phyloP scores from a whole-genome alignment of 2,113 vertebrate genomes.

The Otis tarda region DNA sequence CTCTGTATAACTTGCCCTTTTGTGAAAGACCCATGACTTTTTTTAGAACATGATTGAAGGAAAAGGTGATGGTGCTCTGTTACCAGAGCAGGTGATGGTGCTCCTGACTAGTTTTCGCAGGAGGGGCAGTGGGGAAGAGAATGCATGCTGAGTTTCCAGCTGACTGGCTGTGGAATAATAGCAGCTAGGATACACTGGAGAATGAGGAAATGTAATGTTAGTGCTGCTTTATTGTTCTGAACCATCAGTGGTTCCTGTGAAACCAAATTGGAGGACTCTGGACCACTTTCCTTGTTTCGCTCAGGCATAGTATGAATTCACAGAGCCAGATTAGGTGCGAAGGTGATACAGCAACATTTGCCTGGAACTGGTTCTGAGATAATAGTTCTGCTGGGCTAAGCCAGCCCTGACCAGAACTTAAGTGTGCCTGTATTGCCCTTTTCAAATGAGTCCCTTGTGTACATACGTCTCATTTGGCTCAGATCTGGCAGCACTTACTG shows the following conservation, averaged over 20 bases:
- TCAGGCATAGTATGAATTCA: neutral
- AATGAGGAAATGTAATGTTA: neutral
- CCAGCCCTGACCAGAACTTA: neutral
- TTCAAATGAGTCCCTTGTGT: neutral
- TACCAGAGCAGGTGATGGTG: neutral
- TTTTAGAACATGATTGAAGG: neutral
- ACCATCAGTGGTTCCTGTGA: neutral
- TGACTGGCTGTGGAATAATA: neutral
- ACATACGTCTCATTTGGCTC: neutral
- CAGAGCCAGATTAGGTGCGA: neutral
- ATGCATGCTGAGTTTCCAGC: neutral
- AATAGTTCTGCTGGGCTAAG: neutral
- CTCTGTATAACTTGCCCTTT: neutral
- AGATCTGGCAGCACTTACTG: constrained; percentile 6
- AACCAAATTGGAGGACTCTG: neutral
- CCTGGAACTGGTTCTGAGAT: neutral
- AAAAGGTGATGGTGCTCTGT: neutral
- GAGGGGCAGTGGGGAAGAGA: neutral
- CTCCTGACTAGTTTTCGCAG: neutral
- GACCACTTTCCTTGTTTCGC: neutral
- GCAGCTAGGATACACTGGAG: neutral
- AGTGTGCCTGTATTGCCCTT: neutral
- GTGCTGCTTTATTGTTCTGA: neutral
- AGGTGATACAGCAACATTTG: neutral
- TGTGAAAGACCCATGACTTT: neutral